Percentiles rank a stretch among this genome's conserved stretches.
Conservation (phyloP, 2,113 vertebrate genomes). For the Motacilla tschutschensis region DNA sequence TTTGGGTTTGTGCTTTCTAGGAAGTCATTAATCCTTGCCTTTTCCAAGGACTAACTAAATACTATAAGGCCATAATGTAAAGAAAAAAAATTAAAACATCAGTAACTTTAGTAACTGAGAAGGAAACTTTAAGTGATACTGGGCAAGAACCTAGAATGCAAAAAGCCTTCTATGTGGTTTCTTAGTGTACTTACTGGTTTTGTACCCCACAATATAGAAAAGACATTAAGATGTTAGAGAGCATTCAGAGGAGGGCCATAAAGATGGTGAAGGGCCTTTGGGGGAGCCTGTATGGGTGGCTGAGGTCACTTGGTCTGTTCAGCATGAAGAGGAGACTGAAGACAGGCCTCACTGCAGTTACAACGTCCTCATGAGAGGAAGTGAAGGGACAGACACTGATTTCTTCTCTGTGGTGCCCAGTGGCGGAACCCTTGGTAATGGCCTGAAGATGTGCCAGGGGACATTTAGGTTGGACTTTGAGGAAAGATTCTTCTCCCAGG, state of each 20-base stretch:
- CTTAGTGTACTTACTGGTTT: neutral
- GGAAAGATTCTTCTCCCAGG: neutral
- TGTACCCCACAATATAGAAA: neutral
- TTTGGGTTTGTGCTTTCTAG: neutral
- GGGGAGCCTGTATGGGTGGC: rapidly evolving
- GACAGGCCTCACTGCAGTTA: neutral
- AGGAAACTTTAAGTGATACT: neutral
- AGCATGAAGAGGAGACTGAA: neutral
- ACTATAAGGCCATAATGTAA: neutral
- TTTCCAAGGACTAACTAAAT: neutral
- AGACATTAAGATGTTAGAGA: neutral
- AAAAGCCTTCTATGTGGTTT: neutral
- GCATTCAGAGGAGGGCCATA: neutral
- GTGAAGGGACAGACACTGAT: neutral
- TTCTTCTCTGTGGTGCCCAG: neutral
- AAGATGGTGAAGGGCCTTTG: neutral
- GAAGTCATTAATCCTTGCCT: neutral
- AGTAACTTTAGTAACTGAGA: neutral
- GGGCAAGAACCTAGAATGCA: neutral
- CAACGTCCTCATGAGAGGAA: rapidly evolving
- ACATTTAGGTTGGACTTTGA: neutral
- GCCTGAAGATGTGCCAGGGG: neutral
- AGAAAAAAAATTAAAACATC: neutral
- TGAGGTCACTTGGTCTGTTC: neutral
- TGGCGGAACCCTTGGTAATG: neutral